Evolutionary conservation across 2,113 vertebrate genomes (phyloP).

Genomic region (Lasiurus borealis): DNA sequence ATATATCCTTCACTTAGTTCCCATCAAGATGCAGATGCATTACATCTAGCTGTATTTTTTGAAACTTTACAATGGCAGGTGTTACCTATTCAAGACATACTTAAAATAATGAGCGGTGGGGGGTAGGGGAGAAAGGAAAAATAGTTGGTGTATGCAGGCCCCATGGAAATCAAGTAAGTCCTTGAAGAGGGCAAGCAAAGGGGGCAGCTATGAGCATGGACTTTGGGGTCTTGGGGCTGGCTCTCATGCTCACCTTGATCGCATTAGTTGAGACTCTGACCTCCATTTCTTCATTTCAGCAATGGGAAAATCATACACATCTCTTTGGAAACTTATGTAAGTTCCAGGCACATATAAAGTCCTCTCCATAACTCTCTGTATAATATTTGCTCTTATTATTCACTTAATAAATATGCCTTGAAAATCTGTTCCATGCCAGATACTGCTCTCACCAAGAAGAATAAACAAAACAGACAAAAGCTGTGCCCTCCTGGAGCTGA

Average conservation of each 20-base stretch:
- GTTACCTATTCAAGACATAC: background rate
- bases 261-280: background rate
- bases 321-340: background rate
- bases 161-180: background rate
- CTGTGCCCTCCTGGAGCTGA: background rate
- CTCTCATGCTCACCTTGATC: background rate
- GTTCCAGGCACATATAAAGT: background rate
- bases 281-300: background rate
- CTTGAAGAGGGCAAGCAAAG: background rate
- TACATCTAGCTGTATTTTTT: background rate
- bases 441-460: background rate
- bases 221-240: background rate
- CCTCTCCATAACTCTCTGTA: background rate
- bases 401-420: background rate
- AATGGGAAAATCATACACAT: background rate
- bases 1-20: background rate
- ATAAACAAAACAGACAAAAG: background rate
- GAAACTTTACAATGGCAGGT: background rate
- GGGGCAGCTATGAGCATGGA: background rate
- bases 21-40: background rate
- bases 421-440: background rate
- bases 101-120: background rate
- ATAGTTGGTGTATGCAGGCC: background rate
- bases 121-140: background rate
- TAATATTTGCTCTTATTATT: conserved; percentile 1